Evolutionary conservation across 2,888 invertebrate genomes (phyloP).

Genomic region (Drosophila meridiana): DNA sequence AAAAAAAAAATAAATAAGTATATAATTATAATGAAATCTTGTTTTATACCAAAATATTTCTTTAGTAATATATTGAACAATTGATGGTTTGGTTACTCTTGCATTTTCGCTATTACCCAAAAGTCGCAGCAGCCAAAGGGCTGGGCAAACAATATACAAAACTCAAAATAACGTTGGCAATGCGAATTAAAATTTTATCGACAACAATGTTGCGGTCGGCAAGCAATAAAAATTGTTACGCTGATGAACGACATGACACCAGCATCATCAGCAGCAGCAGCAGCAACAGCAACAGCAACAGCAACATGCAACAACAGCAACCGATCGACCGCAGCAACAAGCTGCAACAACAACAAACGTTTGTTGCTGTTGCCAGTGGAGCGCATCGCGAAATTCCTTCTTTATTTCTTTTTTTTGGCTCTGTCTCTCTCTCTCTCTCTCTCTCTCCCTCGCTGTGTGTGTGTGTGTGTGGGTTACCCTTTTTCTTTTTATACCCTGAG

Average conservation of each 20-base stretch:
- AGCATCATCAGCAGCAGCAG: slow-evolving; percentile 51
- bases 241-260: slow-evolving; percentile 80
- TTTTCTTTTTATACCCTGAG: too few species aligned
- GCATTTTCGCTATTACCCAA: slow-evolving; percentile 9
- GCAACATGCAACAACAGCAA: slow-evolving; percentile 35
- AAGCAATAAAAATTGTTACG: slow-evolving; percentile 76
- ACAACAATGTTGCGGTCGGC: slow-evolving; percentile 73
- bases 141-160: slow-evolving; percentile 18
- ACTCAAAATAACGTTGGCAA: slow-evolving; percentile 45
- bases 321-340: slow-evolving; percentile 59
- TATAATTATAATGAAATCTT: neutral
- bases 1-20: neutral
- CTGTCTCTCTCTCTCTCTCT: neutral
- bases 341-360: slow-evolving; percentile 23
- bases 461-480: slow-evolving; percentile 3
- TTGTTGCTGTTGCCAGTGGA: slow-evolving; percentile 52
- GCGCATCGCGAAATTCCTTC: slow-evolving; percentile 68
- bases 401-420: slow-evolving; percentile 33
- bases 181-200: slow-evolving; percentile 78
- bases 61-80: neutral
- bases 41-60: neutral
- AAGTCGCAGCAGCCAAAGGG: slow-evolving; percentile 5
- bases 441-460: neutral
- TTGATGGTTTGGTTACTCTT: neutral
- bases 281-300: slow-evolving; percentile 16